Evolutionary conservation across 2,113 vertebrate species (phyloP).

Genomic region (Serilophus lunatus): DNA sequence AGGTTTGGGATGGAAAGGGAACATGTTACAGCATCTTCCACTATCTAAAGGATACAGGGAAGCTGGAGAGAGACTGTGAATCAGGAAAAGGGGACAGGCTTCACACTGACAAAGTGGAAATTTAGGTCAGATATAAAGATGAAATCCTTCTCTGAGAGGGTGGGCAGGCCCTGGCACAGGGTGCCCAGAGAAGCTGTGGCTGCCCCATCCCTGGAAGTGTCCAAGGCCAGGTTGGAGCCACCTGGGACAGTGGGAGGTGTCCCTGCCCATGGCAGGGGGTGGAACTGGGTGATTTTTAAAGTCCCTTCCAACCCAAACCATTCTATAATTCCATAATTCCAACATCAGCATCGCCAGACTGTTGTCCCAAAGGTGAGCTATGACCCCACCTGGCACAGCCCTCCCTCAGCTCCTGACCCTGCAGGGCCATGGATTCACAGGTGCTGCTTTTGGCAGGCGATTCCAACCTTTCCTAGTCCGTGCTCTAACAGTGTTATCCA

Average conservation of each 20-base stretch:
- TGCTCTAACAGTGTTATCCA: neutral
- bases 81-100: neutral
- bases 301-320: neutral
- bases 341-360: neutral
- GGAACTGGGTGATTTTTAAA: fast-evolving
- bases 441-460: neutral
- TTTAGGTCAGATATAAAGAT: neutral
- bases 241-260: too few species aligned
- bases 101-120: neutral
- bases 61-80: fast-evolving
- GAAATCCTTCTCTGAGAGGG: neutral
- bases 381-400: neutral
- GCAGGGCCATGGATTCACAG: too few species aligned
- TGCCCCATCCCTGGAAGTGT: too few species aligned
- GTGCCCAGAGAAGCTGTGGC: too few species aligned
- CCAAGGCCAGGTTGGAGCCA: too few species aligned
- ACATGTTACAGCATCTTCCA: neutral
- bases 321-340: neutral
- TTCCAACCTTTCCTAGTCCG: neutral
- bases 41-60: neutral
- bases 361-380: neutral
- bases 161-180: too few species aligned
- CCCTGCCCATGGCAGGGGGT: too few species aligned
- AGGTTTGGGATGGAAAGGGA: neutral
- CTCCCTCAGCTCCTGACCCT: neutral